phyloP scores from a whole-genome alignment of 2,888 invertebrate genomes.

The Euzophera pinguis region DNA sequence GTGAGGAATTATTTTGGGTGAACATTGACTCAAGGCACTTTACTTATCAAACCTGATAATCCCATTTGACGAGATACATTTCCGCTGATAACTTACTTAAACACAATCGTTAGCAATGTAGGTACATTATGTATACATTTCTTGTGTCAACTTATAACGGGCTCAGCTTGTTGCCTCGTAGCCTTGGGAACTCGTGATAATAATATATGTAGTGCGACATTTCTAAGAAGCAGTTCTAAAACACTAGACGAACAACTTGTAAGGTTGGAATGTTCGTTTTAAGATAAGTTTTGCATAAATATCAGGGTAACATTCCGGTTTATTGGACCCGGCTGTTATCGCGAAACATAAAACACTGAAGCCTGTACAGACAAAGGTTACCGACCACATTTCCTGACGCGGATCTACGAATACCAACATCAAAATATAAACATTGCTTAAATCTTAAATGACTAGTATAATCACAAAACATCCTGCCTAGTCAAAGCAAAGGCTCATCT shows the following conservation, averaged over 20 bases:
- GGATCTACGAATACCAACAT: no score
- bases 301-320: no score
- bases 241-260: no score
- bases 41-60: constrained; percentile 56
- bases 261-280: no score
- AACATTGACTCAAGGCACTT: constrained; percentile 67
- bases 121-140: constrained; percentile 4
- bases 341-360: no score
- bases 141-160: constrained; percentile 11
- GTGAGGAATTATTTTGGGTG: constrained; percentile 66
- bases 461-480: neutral
- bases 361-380: no score
- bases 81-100: constrained; percentile 37
- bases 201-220: neutral
- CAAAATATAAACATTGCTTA: neutral
- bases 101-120: constrained; percentile 14
- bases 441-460: neutral
- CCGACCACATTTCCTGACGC: no score
- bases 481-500: constrained; percentile 1
- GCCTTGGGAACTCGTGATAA: neutral
- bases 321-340: no score
- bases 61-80: constrained; percentile 43
- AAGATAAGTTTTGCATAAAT: no score
- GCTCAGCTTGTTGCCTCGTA: neutral
- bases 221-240: neutral